These are phyloP conservation scores for Lytechinus variegatus DNA, from an alignment of 35 echinoderm and acorn worm species.

Conservation along the genomic window DNA sequence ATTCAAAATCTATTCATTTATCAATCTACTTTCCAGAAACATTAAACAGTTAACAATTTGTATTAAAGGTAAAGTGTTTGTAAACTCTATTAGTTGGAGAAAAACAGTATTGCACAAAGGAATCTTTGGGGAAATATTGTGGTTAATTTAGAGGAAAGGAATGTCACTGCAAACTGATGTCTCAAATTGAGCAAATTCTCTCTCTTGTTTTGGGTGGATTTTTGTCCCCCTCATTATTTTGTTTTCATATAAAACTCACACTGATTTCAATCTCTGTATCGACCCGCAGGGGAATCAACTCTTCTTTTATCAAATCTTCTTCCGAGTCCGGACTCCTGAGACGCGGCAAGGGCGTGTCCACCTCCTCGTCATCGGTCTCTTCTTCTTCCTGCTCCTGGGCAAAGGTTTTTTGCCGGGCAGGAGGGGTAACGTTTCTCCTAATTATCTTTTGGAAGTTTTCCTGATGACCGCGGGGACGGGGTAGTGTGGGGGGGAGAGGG, in stretches of 20 bases:
- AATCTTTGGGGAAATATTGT: not conserved
- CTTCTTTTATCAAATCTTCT: conserved; percentile 30
- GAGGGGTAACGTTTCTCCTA: conserved; percentile 29
- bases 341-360: not conserved
- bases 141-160: not conserved
- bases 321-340: not conserved
- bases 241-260: not conserved
- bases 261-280: conserved; percentile 35
- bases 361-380: not conserved
- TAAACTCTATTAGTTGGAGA: not conserved
- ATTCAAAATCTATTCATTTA: too few relatives aligned
- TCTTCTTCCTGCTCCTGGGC: conserved; percentile 8
- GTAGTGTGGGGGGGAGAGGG: not conserved
- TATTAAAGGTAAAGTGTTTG: not conserved
- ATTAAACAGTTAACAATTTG: too few relatives aligned
- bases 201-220: not conserved
- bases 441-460: conserved; percentile 53
- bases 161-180: not conserved
- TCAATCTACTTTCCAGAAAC: too few relatives aligned
- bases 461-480: not conserved
- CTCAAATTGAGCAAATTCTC: not conserved
- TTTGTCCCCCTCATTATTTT: not conserved
- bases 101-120: not conserved
- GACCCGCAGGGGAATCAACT: conserved; percentile 16
- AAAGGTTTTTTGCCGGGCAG: not conserved